These are phyloP conservation scores for Orchesella cincta DNA, from an alignment of 1,140 invertebrate species.

Conservation along the genomic window DNA sequence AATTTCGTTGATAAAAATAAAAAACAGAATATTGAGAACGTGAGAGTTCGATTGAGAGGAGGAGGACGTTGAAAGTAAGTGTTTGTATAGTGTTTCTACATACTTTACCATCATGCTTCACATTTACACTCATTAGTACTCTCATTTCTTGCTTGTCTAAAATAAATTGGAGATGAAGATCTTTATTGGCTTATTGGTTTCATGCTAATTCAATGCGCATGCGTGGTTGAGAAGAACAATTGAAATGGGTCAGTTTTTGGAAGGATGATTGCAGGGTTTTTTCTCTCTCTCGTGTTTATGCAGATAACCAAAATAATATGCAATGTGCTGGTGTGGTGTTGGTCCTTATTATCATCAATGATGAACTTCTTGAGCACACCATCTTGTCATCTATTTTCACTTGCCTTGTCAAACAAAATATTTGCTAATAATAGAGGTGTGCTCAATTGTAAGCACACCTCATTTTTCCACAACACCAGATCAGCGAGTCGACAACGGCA, in stretches of 20 bases:
- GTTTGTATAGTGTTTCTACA: too few relatives aligned
- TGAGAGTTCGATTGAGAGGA: neutral
- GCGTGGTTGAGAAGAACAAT: neutral
- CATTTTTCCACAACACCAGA: neutral
- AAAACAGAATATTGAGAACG: neutral
- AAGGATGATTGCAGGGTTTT: neutral
- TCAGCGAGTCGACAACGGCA: neutral
- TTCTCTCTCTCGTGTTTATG: too few relatives aligned
- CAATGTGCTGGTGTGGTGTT: neutral
- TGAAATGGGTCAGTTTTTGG: neutral
- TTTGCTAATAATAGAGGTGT: neutral
- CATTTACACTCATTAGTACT: too few relatives aligned
- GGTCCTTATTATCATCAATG: neutral
- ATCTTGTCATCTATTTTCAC: neutral
- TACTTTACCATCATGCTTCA: neutral
- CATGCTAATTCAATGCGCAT: neutral
- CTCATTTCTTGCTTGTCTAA: neutral
- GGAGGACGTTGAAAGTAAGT: too few relatives aligned
- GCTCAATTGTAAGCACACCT: slow-evolving; percentile 12
- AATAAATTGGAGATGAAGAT: neutral
- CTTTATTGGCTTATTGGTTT: neutral
- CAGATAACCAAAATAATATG: neutral
- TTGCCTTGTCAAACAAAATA: neutral
- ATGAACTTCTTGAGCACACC: neutral
- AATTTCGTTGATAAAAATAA: neutral